Evolutionary conservation across 2,797 vertebrate species (phyloP).

Genomic region (Platalea minor): DNA sequence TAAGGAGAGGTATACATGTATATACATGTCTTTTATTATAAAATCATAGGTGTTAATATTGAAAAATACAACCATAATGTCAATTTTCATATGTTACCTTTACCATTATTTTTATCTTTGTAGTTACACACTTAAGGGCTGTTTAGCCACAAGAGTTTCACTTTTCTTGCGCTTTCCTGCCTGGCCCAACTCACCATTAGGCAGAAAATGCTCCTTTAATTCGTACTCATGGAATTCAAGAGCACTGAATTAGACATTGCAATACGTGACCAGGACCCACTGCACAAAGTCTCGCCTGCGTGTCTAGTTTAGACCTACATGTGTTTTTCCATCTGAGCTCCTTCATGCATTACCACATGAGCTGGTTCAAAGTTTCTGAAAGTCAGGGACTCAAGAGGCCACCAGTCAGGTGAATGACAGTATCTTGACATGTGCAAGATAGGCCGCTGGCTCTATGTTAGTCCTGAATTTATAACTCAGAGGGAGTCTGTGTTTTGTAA

Average conservation of each 20-base stretch:
- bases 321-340: not conserved
- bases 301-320: not conserved
- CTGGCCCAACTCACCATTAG: not conserved
- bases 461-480: not conserved
- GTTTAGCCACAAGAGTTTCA: not conserved
- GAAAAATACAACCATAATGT: not conserved
- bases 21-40: not conserved
- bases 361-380: not conserved
- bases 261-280: not conserved
- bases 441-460: not conserved
- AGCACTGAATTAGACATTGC: not conserved
- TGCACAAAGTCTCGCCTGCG: rapidly evolving
- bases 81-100: not conserved
- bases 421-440: not conserved
- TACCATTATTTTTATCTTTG: not conserved
- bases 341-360: not conserved
- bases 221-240: not conserved
- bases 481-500: not conserved
- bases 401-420: not conserved
- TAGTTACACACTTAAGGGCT: not conserved
- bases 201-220: not conserved
- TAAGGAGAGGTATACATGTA: not conserved
- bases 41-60: not conserved
- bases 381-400: not conserved
- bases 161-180: not conserved